Base-by-base conservation (phyloP, 2,888 invertebrate species). In the Rotaria magnacalcarata region DNA sequence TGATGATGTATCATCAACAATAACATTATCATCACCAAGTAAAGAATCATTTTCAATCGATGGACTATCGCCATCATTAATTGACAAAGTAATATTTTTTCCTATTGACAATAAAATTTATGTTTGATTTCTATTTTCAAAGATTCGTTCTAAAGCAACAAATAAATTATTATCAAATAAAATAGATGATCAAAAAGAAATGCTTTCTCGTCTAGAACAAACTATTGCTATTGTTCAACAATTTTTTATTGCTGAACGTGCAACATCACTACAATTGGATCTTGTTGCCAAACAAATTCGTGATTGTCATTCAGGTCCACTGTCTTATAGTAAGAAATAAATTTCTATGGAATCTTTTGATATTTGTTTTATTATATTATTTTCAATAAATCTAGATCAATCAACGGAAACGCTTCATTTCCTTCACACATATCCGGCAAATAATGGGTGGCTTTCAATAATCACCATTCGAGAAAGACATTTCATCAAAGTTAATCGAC, bases 171-270 rank as follows among this genome's bases (percentile, higher is more conserved):
- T 43, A 47, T 80, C n/a, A 14, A 43, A 16, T 80, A 24, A 19
- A n/a, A 11, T 47, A 4, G 24, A 47, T 47, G 0, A 80, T 24
- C 10, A 80, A n/a, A 47, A 43, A 47, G 47, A 80, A 47, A 47
- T 80, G 80, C n/a, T 80, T 10, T n/a, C 24, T 80, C 47, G 47
- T 80, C 47, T 80, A n/a, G 1, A 80, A n/a, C 80, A 80, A 80
- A n/a, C 80, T 24, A 80, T 80, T 14, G 47, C 24, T n/a, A 80
- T 80, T 4, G 19, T 47, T n/a, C 80, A 80, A 43, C 80, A 80
- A 80, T 80, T 47, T 47, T 80, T 80, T 47, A 80, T 80, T n/a
- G 43, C 47, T 47, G 80, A 80, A 80, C 80, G 80, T 80, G 47
- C 43, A 47, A 80, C 47, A 47, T 80, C 80, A 24, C 47, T 80